Evolutionary conservation across 2,113 vertebrate species (phyloP).

Genomic region (Ariopsis seemanni): DNA sequence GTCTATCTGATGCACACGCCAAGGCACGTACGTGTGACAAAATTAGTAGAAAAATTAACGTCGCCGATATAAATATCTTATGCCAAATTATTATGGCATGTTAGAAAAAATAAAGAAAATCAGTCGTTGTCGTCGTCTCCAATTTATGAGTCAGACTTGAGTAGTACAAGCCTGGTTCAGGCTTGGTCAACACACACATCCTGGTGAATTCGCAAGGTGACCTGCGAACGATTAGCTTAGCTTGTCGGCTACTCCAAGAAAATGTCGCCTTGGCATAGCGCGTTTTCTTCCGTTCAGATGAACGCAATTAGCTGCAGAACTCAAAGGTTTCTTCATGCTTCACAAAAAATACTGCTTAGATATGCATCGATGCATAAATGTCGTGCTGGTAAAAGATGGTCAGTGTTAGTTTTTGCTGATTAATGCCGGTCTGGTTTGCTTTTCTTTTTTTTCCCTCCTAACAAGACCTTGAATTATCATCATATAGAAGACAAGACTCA

Average conservation of each 20-base stretch:
- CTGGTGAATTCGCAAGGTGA: not conserved
- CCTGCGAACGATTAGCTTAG: not conserved
- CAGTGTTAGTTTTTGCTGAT: not conserved
- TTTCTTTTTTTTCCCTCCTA: too few species aligned
- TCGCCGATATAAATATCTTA: too few species aligned
- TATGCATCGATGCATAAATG: not conserved
- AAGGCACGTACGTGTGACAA: too few species aligned
- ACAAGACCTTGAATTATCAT: slow-evolving; percentile 3
- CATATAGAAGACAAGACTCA: not conserved
- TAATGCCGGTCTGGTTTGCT: not conserved
- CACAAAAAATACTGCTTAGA: not conserved
- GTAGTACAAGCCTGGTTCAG: too few species aligned
- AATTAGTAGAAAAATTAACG: too few species aligned
- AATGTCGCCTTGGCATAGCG: not conserved
- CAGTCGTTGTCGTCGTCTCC: too few species aligned
- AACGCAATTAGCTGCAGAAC: not conserved
- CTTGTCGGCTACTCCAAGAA: too few species aligned
- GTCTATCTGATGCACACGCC: too few species aligned
- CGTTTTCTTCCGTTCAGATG: not conserved
- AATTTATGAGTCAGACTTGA: too few species aligned
- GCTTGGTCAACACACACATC: too few species aligned
- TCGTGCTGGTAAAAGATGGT: not conserved
- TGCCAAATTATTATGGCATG: too few species aligned
- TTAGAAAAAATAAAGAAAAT: too few species aligned
- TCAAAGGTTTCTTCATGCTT: not conserved